A percentile compares a stretch with the other conserved stretches of the same genome.
Evolutionary conservation across 2,888 invertebrate species (phyloP).

Genomic region (Autographa gamma): DNA sequence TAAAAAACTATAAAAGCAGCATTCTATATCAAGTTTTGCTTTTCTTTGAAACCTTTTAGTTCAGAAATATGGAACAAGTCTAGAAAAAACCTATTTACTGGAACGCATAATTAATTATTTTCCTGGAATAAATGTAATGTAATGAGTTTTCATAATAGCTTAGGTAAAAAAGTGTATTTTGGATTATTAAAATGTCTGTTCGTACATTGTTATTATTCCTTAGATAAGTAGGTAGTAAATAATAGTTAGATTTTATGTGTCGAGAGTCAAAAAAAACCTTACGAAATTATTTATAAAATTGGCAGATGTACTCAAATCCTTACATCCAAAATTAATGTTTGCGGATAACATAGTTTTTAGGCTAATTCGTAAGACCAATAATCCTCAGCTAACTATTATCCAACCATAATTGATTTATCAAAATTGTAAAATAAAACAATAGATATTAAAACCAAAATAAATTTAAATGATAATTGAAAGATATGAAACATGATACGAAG

Average conservation of each 20-base stretch:
- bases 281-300: too few species aligned
- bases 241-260: too few species aligned
- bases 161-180: neutral
- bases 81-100: neutral
- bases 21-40: neutral
- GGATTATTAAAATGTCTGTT: neutral
- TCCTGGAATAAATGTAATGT: neutral
- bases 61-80: neutral
- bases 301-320: too few species aligned
- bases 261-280: too few species aligned
- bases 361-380: too few species aligned
- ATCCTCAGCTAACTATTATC: too few species aligned
- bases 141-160: neutral
- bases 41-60: neutral
- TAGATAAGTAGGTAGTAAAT: too few species aligned
- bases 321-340: too few species aligned
- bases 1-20: neutral
- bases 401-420: neutral
- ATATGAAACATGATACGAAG: conserved; percentile 22
- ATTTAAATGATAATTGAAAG: neutral
- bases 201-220: too few species aligned
- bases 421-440: neutral
- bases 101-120: neutral
- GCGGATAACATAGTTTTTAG: too few species aligned
- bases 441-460: neutral